Evolutionary conservation across 2,797 vertebrate species (phyloP).

Genomic region (Danio jaintianensis): DNA sequence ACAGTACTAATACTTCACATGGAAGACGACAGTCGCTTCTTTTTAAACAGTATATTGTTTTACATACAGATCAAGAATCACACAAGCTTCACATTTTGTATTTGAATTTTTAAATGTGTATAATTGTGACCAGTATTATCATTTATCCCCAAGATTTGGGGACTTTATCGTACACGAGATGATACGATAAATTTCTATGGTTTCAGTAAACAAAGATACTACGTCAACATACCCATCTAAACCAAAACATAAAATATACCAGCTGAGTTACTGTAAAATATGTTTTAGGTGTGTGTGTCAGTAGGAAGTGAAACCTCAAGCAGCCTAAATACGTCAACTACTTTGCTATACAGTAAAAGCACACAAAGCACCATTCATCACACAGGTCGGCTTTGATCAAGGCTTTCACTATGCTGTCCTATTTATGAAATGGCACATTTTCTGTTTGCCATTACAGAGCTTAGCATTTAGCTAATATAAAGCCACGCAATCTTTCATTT

Average conservation of each 20-base stretch:
- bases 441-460: background rate
- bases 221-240: background rate
- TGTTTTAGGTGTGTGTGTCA: background rate
- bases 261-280: background rate
- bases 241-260: background rate
- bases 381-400: background rate
- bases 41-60: background rate
- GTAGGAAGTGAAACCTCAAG: conserved; percentile 17
- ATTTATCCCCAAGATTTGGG: background rate
- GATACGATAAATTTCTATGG: background rate
- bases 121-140: background rate
- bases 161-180: background rate
- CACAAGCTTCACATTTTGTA: background rate
- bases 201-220: background rate
- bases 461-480: background rate
- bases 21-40: background rate
- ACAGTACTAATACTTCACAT: background rate
- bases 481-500: background rate
- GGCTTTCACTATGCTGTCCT: background rate
- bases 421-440: background rate
- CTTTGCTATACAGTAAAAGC: background rate
- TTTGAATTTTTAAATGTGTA: background rate
- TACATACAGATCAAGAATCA: background rate
- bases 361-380: background rate
- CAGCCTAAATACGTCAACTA: background rate